Conservation (phyloP, 2,797 vertebrate species). For the Notoglanidium macrostoma region DNA sequence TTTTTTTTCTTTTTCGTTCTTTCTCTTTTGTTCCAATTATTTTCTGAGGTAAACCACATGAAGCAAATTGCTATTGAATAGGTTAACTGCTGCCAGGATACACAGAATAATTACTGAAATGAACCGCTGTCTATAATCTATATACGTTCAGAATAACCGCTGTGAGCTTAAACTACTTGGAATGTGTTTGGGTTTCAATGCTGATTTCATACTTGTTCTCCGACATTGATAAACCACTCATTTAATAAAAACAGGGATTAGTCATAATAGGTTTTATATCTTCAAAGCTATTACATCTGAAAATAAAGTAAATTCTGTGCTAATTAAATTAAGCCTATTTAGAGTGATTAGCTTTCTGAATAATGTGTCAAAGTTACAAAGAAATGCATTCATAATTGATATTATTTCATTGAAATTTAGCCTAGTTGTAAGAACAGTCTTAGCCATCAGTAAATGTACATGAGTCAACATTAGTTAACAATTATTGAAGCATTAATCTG, state of each 20-base stretch:
- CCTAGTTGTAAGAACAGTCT: background rate
- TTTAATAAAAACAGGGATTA: background rate
- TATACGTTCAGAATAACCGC: background rate
- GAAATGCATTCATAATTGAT: background rate
- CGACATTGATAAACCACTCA: background rate
- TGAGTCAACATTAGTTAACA: background rate
- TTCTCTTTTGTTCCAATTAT: background rate
- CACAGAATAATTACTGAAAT: background rate
- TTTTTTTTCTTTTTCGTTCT: background rate
- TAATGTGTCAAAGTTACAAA: background rate
- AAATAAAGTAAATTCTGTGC: background rate
- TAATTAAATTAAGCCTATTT: background rate
- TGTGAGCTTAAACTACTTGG: background rate
- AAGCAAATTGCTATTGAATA: background rate
- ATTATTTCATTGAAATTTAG: background rate
- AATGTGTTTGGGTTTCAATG: background rate
- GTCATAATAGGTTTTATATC: background rate
- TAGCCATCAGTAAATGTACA: background rate
- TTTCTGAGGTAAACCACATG: background rate
- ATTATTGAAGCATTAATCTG: background rate
- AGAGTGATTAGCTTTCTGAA: background rate
- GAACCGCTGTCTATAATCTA: background rate
- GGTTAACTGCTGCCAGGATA: background rate
- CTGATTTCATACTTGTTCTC: background rate
- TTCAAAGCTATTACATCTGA: background rate